Conservation (phyloP, 1,140 invertebrate genomes). For the Trichogramma pretiosum region DNA sequence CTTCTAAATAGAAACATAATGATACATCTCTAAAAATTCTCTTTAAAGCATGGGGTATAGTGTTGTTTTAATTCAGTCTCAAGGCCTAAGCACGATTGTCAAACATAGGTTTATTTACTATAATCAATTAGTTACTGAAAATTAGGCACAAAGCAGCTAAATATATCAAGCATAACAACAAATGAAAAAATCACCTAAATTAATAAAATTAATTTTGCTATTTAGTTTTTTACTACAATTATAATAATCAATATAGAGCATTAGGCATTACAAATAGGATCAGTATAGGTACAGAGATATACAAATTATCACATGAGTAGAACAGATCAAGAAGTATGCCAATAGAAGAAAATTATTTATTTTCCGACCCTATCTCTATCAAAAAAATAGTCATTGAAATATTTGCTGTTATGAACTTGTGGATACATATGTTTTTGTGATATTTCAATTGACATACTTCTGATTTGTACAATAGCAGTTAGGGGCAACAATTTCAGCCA, state of each 20-base stretch:
- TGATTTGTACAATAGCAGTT: slow-evolving; percentile 41
- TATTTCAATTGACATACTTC: slow-evolving; percentile 14
- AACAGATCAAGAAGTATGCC: slow-evolving; percentile 29
- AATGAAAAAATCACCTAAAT: background rate
- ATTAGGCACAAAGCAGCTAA: background rate
- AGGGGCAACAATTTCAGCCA: slow-evolving; percentile 43
- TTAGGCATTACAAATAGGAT: slow-evolving; percentile 19
- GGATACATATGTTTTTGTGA: background rate
- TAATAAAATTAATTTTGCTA: background rate
- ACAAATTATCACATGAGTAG: slow-evolving; percentile 45
- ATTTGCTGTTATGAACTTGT: background rate
- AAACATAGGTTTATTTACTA: slow-evolving; percentile 18
- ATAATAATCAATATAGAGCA: background rate
- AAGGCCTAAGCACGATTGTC: slow-evolving; percentile 40
- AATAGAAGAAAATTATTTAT: background rate
- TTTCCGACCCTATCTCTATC: background rate
- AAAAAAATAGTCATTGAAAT: background rate
- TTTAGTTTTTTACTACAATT: background rate
- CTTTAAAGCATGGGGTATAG: too few relatives aligned
- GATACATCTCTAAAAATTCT: slow-evolving; percentile 12
- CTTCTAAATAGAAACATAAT: too few relatives aligned
- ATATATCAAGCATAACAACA: background rate
- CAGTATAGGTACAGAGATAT: slow-evolving; percentile 41
- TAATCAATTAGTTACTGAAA: background rate
- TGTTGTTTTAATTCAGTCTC: slow-evolving; percentile 34